Percentiles rank a stretch among this genome's conserved stretches.
phyloP scores from a whole-genome alignment of 2,888 invertebrate genomes.

The Eudemis profundana region DNA sequence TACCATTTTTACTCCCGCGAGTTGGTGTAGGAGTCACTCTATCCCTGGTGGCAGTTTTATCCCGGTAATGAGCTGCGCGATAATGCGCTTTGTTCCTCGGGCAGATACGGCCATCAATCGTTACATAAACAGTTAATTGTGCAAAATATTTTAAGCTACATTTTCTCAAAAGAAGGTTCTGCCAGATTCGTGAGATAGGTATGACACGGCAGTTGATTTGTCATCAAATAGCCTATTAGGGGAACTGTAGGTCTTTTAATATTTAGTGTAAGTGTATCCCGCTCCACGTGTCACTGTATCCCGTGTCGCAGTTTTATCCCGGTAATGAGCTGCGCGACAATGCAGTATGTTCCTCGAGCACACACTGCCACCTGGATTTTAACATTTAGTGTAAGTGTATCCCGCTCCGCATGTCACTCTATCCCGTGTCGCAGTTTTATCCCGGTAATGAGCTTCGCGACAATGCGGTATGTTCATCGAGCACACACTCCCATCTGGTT shows the following conservation, averaged over 20 bases:
- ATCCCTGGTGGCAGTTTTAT: too few relatives aligned
- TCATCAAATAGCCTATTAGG: too few relatives aligned
- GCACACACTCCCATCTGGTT: too few relatives aligned
- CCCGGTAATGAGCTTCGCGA: slow-evolving; percentile 13
- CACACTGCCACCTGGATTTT: not conserved
- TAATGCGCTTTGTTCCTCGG: not conserved
- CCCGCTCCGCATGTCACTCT: not conserved
- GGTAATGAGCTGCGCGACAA: slow-evolving; percentile 12
- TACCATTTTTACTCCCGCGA: too few relatives aligned
- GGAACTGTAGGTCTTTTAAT: too few relatives aligned
- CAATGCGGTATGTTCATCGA: not conserved
- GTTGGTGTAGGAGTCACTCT: too few relatives aligned
- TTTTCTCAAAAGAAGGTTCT: too few relatives aligned
- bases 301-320: not conserved
- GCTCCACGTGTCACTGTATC: not conserved
- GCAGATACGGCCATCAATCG: not conserved
- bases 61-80: slow-evolving; percentile 17
- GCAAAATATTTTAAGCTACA: too few relatives aligned
- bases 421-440: not conserved
- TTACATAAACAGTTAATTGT: too few relatives aligned
- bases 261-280: not conserved
- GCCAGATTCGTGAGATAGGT: too few relatives aligned
- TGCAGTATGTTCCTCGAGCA: not conserved
- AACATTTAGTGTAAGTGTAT: not conserved
- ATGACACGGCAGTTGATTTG: too few relatives aligned